Percentiles rank a stretch among this genome's conserved stretches.
Conservation (phyloP, 2,888 invertebrate species). For the Salpingus planirostris region DNA sequence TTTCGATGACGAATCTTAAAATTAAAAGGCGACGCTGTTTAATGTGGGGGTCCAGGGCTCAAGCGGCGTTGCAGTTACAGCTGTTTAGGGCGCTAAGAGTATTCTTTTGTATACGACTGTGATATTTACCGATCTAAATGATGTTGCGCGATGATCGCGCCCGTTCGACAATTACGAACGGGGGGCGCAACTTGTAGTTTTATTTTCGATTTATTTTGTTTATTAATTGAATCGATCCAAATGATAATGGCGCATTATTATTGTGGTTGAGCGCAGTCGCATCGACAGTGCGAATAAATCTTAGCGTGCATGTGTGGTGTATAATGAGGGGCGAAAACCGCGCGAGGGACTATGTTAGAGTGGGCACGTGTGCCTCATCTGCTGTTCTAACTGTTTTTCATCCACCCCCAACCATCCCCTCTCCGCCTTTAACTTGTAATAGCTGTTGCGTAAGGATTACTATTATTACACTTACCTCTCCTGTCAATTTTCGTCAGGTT, state of each 20-base stretch:
- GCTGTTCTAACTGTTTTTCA: no score
- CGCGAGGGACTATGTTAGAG: constrained; percentile 31
- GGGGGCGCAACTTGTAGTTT: no score
- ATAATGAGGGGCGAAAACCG: no score
- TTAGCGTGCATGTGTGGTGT: constrained; percentile 28
- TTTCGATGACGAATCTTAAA: constrained; percentile 11
- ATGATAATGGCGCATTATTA: constrained; percentile 23
- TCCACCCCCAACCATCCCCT: no score
- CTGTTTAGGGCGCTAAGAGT: constrained; percentile 40
- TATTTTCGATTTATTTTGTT: no score
- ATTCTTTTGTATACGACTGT: constrained; percentile 40
- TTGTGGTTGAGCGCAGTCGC: constrained; percentile 29
- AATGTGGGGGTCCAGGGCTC: constrained; percentile 17
- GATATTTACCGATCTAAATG: constrained; percentile 39
- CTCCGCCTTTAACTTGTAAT: not conserved
- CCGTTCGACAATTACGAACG: no score
- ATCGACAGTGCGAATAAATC: constrained; percentile 31
- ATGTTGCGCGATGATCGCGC: no score
- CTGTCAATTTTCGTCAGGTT: no score
- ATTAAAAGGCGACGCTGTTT: no score
- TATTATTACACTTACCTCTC: no score
- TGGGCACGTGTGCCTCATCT: constrained; percentile 33
- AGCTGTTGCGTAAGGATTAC: constrained; percentile 1
- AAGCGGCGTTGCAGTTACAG: constrained; percentile 41
- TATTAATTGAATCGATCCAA: no score